Conservation (phyloP, 1,140 invertebrate genomes). For the Neodiprion pinetum region DNA sequence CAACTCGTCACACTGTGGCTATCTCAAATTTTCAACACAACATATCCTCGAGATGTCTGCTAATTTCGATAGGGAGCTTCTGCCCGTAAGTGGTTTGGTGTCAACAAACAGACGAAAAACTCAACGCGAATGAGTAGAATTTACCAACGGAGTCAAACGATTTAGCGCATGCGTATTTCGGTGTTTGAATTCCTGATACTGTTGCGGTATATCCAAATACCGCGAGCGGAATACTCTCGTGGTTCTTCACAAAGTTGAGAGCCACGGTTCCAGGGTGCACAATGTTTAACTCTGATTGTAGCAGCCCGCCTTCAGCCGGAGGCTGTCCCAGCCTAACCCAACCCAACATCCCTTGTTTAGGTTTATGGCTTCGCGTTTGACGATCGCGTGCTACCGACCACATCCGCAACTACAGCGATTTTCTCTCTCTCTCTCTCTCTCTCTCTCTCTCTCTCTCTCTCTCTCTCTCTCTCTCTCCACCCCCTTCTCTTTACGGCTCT, state of each 20-base stretch:
- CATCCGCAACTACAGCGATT: background rate
- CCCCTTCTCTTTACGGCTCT: background rate
- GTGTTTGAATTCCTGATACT: slow-evolving; percentile 26
- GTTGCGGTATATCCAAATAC: background rate
- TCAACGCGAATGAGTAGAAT: slow-evolving; percentile 18
- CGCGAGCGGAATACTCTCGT: slow-evolving; percentile 22
- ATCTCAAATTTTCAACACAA: too few relatives aligned
- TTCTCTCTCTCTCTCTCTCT: slow-evolving; percentile 19
- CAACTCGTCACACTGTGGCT: too few relatives aligned
- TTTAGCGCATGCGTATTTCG: slow-evolving; percentile 36
- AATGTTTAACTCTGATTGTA: slow-evolving; percentile 55
- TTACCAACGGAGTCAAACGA: slow-evolving; percentile 26
- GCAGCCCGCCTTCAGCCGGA: slow-evolving; percentile 36
- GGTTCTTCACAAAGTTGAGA: slow-evolving; percentile 24
- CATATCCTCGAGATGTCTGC: too few relatives aligned
- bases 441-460: slow-evolving; percentile 8
- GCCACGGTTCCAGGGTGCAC: slow-evolving; percentile 42
- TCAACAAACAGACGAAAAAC: slow-evolving; percentile 34
- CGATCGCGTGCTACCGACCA: slow-evolving; percentile 48
- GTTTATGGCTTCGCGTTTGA: slow-evolving; percentile 57
- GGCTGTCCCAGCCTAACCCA: slow-evolving; percentile 14
- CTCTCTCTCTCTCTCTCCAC: slow-evolving; percentile 22
- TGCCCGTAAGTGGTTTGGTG: slow-evolving; percentile 23
- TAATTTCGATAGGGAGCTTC: too few relatives aligned
- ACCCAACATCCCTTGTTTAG: slow-evolving; percentile 60